Evolutionary conservation across 1,140 invertebrate species (phyloP), one percentile per base, ranked within the genome.

Genomic region (Papilio machaon): DNA sequence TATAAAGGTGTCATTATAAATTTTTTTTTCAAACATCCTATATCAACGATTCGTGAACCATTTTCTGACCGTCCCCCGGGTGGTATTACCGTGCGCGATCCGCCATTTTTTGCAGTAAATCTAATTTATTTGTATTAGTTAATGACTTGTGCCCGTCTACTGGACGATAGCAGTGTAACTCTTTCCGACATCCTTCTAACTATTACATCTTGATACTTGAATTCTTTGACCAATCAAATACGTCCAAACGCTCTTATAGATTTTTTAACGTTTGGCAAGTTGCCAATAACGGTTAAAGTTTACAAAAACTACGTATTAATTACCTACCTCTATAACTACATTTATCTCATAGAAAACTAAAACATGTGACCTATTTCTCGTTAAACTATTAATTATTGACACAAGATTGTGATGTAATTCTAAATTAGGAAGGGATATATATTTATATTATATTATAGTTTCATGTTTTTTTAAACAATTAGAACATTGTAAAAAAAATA

Each of bases 91-190:
- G 87, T 87, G 85, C 80, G 85, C 83, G 81, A 85, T 90, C 85
- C 86, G 86, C 89, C 85, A 91, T 93, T 94, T 94, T 94, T 94
- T 94, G 88, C 90, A 84, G 88, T 90, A 93, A 94, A 94, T 93
- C 91, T 92, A 94, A 94, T 94, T 94, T 94, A 94, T 94, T 94
- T 93, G 92, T 93, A 94, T 94, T 94, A 94, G 92, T 92, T 94
- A 94, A 94, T 94, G 93, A 94, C 92, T 92, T 92, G 92, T 91
- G 88, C 91, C 83, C 88, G 90, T 90, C 87, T 81, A 88, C 82
- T 82, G 87, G 80, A 75, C 79, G 83, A 82, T 76, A 80, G 83
- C 82, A 78, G 83, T 91, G 86, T 90, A 94, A 94, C 92, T 94
- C 92, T 94, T 93, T 93, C 88, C 43, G 81, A 80, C 84, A 79